Conservation (phyloP, 92 coral and sea anemone genomes). For the Zoanthus sociatus region DNA sequence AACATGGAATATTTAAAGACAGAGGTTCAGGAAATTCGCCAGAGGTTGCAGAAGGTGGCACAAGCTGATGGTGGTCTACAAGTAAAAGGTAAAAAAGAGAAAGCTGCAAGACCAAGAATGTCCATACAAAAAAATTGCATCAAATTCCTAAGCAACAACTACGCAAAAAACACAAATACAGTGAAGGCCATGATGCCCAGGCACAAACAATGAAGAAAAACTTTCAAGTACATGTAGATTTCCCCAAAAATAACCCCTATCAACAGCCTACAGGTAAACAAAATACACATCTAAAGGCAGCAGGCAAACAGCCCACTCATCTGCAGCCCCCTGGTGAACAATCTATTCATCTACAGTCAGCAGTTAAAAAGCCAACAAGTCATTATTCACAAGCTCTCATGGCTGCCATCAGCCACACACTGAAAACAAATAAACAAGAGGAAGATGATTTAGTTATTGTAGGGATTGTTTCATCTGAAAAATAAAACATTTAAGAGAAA, state of each 20-base stretch:
- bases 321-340: not conserved
- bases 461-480: not conserved
- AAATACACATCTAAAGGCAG: not conserved
- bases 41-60: slow-evolving; percentile 40
- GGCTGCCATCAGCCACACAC: too few relatives aligned
- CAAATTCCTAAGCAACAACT: slow-evolving; percentile 1
- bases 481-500: not conserved
- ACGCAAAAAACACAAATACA: slow-evolving; percentile 39
- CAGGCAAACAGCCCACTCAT: not conserved
- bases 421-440: not conserved
- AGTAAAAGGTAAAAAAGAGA: slow-evolving; percentile 36
- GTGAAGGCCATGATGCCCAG: slow-evolving; percentile 34
- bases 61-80: slow-evolving; percentile 36
- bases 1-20: not conserved
- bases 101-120: slow-evolving; percentile 30
- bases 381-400: not conserved
- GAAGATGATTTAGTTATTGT: not conserved
- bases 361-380: not conserved
- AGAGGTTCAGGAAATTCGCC: slow-evolving; percentile 9
- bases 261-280: not conserved
- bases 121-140: slow-evolving; percentile 28
- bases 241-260: not conserved
- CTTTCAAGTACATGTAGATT: not conserved
- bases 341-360: not conserved
- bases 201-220: not conserved